phyloP scores from a whole-genome alignment of 2,113 vertebrate species.

The Prochilodus magdalenae region DNA sequence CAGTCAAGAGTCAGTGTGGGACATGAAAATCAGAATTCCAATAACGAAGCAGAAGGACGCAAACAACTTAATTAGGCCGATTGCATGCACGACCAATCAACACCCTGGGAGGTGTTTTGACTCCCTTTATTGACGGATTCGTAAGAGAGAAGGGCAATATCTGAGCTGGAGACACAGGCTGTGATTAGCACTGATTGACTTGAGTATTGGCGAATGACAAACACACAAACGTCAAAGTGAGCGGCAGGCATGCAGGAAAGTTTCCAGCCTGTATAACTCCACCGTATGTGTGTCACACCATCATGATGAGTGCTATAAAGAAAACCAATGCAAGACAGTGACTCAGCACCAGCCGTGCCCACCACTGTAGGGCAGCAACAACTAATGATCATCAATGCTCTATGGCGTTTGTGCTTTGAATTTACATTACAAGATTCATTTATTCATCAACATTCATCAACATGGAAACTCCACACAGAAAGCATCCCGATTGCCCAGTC shows the following conservation, averaged over 20 bases:
- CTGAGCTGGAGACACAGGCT: slow-evolving; percentile 14
- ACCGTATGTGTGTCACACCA: background rate
- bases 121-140: slow-evolving; percentile 51
- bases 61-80: slow-evolving; percentile 49
- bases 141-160: slow-evolving; percentile 12
- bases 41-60: slow-evolving; percentile 22
- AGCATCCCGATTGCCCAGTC: no score
- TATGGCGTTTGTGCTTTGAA: no score
- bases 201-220: background rate
- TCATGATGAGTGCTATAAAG: background rate
- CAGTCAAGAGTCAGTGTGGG: slow-evolving; percentile 3
- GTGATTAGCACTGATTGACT: slow-evolving; percentile 9
- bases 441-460: no score
- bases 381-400: no score
- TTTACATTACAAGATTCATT: no score
- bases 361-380: no score
- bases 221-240: background rate
- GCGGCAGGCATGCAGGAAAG: background rate
- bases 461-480: no score
- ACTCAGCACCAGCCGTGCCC: no score
- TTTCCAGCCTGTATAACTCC: background rate
- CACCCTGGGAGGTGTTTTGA: slow-evolving; percentile 35
- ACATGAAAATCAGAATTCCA: slow-evolving; percentile 29
- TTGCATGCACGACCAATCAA: slow-evolving; percentile 31
- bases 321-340: no score